Percentiles rank a stretch among this genome's conserved stretches.
Evolutionary conservation across 2,113 vertebrate species (phyloP).

Genomic region (Chlorodrepanis virens): DNA sequence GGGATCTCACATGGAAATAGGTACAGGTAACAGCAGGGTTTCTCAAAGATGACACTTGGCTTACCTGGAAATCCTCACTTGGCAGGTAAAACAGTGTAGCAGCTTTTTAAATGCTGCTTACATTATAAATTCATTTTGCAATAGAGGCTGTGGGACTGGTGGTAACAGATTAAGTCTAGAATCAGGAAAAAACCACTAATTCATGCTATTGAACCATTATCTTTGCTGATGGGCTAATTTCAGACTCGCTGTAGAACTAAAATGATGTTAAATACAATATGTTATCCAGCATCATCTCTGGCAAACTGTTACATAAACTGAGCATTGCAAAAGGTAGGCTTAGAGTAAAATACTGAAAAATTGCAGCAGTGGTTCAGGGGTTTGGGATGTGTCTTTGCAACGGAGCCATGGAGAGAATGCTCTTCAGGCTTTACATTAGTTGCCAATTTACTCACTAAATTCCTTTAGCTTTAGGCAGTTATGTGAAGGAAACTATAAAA

Average conservation of each 20-base stretch:
- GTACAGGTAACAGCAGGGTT: background rate
- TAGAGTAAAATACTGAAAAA: background rate
- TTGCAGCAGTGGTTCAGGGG: background rate
- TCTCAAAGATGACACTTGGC: background rate
- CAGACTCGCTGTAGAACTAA: background rate
- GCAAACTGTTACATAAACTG: background rate
- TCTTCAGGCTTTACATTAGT: background rate
- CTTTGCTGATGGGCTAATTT: background rate
- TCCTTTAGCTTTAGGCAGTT: background rate
- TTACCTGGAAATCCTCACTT: background rate
- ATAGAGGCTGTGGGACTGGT: background rate
- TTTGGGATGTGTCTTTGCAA: background rate
- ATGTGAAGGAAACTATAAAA: background rate
- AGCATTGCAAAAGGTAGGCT: background rate
- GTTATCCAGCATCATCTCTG: background rate
- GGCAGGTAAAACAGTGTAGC: background rate
- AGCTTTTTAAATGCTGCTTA: background rate
- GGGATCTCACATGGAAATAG: background rate
- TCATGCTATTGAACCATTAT: background rate
- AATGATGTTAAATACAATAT: background rate
- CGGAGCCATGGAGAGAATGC: background rate
- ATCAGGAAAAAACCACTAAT: background rate
- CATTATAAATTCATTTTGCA: background rate
- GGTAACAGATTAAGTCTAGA: background rate
- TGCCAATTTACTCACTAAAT: background rate